A percentile compares a stretch with the other conserved stretches of the same genome.
phyloP scores from a whole-genome alignment of 2,888 invertebrate species.

The Alitta virens region DNA sequence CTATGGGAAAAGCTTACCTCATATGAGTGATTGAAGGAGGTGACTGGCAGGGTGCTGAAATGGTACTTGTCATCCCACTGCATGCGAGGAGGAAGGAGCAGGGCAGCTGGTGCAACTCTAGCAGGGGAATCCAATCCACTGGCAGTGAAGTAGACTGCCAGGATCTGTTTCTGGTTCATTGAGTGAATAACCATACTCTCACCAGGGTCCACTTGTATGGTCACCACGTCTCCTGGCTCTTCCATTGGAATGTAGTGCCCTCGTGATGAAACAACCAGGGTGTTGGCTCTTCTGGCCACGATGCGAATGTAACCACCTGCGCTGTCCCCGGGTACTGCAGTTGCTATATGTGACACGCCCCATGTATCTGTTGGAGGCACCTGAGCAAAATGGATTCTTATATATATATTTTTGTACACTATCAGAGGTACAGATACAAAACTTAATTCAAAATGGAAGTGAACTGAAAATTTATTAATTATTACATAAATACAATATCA shows the following conservation, averaged over 20 bases:
- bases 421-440: too few species aligned
- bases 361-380: neutral
- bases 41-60: neutral
- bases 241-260: neutral
- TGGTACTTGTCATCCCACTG: neutral
- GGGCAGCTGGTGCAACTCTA: neutral
- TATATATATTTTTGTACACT: too few species aligned
- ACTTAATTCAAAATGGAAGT: too few species aligned
- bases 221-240: neutral
- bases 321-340: neutral
- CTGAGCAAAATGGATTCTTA: too few species aligned
- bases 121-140: neutral
- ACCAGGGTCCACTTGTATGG: neutral
- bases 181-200: neutral
- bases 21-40: too few species aligned
- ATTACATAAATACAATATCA: too few species aligned
- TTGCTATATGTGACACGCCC: neutral
- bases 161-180: neutral
- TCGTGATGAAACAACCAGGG: neutral
- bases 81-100: neutral
- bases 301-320: neutral
- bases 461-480: too few species aligned
- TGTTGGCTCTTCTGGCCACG: neutral
- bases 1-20: too few species aligned
- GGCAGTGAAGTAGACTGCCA: neutral